Base-by-base conservation (phyloP, 2,113 vertebrate species). In the Lycaon pictus region DNA sequence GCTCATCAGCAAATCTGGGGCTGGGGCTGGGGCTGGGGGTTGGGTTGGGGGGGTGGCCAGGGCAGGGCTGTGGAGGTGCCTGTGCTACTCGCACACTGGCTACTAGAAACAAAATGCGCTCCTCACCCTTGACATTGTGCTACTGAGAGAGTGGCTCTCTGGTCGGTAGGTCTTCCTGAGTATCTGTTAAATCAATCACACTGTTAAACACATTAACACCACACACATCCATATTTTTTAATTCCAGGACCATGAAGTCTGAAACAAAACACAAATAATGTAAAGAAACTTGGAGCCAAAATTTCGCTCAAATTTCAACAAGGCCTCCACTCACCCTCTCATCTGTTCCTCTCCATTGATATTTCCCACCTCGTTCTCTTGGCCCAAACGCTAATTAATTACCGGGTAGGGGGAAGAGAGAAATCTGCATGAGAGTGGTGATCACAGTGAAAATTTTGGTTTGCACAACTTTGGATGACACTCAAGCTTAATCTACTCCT, bases 141-240 rank as follows among this genome's bases (percentile, higher is more conserved):
- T 74, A 32, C 51, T 17, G 95, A 1, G 12, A 95, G 43, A 58
- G 20, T 12, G 88, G 62, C 62, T 76, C 53, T 96, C 94, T 77
- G 48, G 5, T 53, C 13, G 48, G 5, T 53, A 12, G 7, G 58
- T 29, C 96, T 89, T 96, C 56, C 79, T 0, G 81, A 96, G 60
- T 15, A 81, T 96, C 98, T 98, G 98, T 85, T 97, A 98, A 98
- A 98, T 96, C 98, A 96, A 98, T 98, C 98, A 98, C 6, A 29
- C 98, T 98, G 98, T 65, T 97, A 98, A 99, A 98, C 65, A 74
- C 98, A 98, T 98, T 98, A 98, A 97, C 97, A 94, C 95, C 62
- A 60, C 81, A 96, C 93, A 94, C 82, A 81, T 72, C 90, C 23
- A 77, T 96, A 97, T 89, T 1, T n/a, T 63, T 79, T 48, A 53